Evolutionary conservation across 1,140 invertebrate genomes (phyloP), one percentile per base, ranked within the genome.

Genomic region (Ceratina australensis): DNA sequence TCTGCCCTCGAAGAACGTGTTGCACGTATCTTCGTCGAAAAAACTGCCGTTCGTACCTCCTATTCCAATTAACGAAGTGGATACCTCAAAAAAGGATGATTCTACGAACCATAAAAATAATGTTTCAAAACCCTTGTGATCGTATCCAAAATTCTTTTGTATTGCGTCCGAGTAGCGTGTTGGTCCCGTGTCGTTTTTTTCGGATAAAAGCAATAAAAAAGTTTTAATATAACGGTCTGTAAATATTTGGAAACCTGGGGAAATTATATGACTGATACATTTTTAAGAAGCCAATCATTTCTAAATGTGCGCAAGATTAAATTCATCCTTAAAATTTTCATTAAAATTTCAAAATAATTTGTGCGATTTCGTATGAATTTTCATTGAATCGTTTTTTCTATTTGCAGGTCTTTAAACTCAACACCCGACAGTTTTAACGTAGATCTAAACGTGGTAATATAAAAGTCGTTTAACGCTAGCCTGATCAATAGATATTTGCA

Each of bases 341-440:
- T 42, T 64, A 7, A 28, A 16, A n/a, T 47, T 20, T 42, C 33
- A 54, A 8, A 49, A 26, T 47, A 8, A 18, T 18, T 2, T 16
- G 16, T 16, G 24, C 16, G 0, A 18, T 65, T 15, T 13, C 18
- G 10, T 15, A 4, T 18, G 28, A 7, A 2, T 47, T 57, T 57
- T 2, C n/a, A 16, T n/a, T 28, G 64, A 49, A 66, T 49, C 13
- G 60, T 47, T 57, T 68, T 84, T 86, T 67, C 87, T 59, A 86
- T 79, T 92, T 85, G 13, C 91, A 92, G 91, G 79, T 92, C 91
- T 33, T 79, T 87, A 71, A 91, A 92, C 76, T 91, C 91, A 68
- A 89, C 89, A 57, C 88, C 91, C 22, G 91, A 92, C 69, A 91
- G 86, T 87, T 89, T 87, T 85, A 92, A 91, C 76, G 80, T 91